These are phyloP conservation scores for Frieseomelitta varia DNA, from an alignment of 1,140 invertebrate species.

Conservation along the genomic window DNA sequence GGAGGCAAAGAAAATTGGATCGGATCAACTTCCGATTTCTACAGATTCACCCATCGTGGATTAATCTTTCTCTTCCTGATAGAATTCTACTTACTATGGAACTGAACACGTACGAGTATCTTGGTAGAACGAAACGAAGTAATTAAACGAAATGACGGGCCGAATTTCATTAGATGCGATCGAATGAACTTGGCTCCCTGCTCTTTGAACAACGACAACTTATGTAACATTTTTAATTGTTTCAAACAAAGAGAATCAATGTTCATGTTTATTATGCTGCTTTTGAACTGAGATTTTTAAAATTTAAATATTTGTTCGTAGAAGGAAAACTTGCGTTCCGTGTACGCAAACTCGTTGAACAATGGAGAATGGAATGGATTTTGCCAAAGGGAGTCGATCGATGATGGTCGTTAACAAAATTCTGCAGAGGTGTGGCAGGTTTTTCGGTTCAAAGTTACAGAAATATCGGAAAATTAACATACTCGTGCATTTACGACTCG, in stretches of 20 bases:
- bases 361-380: background rate
- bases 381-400: background rate
- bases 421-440: background rate
- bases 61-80: background rate
- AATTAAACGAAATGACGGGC: no score
- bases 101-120: no score
- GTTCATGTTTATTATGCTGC: no score
- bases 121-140: no score
- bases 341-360: no score
- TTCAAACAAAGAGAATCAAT: background rate
- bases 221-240: background rate
- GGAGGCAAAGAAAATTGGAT: background rate
- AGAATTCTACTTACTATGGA: background rate
- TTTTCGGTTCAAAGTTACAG: slow-evolving; percentile 1
- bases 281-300: background rate
- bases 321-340: no score
- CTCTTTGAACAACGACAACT: no score
- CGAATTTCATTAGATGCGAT: no score
- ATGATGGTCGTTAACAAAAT: slow-evolving; percentile 17
- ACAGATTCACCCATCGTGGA: background rate
- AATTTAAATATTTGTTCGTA: background rate
- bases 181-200: no score
- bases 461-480: slow-evolving; percentile 29
- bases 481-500: slow-evolving; percentile 2
- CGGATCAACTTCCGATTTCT: background rate